These are phyloP conservation scores for Polylopha cassiicola DNA, from an alignment of 2,888 invertebrate genomes.

Conservation along the genomic window DNA sequence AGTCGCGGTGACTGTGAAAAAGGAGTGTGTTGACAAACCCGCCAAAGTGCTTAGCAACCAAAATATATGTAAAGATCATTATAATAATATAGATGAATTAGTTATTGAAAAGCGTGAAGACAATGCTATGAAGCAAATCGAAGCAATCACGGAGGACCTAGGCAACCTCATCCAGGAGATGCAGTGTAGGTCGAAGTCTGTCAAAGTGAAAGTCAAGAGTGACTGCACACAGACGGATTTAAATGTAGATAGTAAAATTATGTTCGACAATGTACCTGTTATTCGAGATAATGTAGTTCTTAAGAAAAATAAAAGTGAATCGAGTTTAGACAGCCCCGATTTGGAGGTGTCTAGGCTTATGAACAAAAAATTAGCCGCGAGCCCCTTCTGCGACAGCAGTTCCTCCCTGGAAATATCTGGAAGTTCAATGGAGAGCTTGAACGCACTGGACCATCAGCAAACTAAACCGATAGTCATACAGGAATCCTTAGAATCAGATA, in stretches of 20 bases:
- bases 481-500: constrained; percentile 35
- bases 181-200: constrained; percentile 48
- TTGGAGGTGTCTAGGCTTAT: constrained; percentile 71
- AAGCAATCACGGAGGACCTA: constrained; percentile 60
- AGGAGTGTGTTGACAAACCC: constrained; percentile 33
- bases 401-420: constrained; percentile 70
- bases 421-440: constrained; percentile 70
- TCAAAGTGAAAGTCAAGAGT: constrained; percentile 31
- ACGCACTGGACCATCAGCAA: constrained; percentile 41
- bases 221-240: constrained; percentile 40
- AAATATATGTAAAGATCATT: constrained; percentile 33
- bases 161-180: constrained; percentile 62
- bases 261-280: constrained; percentile 54
- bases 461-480: constrained; percentile 42
- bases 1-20: constrained; percentile 43
- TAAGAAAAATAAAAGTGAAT: constrained; percentile 73
- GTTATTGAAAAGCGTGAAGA: constrained; percentile 35
- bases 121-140: constrained; percentile 55
- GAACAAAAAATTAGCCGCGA: constrained; percentile 53
- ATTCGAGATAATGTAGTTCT: constrained; percentile 58
- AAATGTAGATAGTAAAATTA: constrained; percentile 32
- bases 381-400: constrained; percentile 66
- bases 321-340: constrained; percentile 73
- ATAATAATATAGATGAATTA: constrained; percentile 36
- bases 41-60: constrained; percentile 44